Evolutionary conservation across 2,113 vertebrate genomes (phyloP), one percentile per base, ranked within the genome.

Genomic region (Phyllostomus hastatus): DNA sequence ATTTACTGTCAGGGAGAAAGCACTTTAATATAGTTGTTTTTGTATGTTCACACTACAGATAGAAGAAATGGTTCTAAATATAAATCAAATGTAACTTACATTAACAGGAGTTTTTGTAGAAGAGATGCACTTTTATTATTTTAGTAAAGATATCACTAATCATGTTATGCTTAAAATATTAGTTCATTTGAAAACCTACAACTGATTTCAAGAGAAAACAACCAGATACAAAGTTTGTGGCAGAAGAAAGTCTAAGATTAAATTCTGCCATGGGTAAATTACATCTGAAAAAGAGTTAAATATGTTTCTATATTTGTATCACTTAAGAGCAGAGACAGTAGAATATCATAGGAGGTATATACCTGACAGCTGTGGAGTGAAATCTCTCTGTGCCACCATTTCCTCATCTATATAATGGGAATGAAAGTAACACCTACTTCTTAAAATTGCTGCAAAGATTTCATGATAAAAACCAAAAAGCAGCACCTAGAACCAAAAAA

Each of bases 161-260:
- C 48, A 78, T 24, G 10, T 26, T 72, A 88, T 31, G 10, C 52
- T 35, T 78, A 95, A 20, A 82, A 59, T 22, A 57, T 28, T 52
- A 64, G 28, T 90, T 22, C 48, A 69, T n/a, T 22, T 84, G 2
- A 11, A 48, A 64, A 84, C 35, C 20, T 92, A 92, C 28, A 87
- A 20, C 15, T n/a, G 33, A 96, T 67, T 95, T 89, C 50, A 95
- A 91, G 24, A 91, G 48, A 83, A 96, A 88, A 95, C 10, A 95
- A 38, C 33, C 75, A 91, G 24, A 88, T 33, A 89, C 52, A 94
- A 92, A 89, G 17, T 70, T 52, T 69, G 24, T n/a, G 73, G 33
- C 81, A 91, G 14, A 92, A 94, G 31, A 80, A 80, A 85, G 12
- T 83, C 35, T 93, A 92, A 78, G 46, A 59, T 33, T 83, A 94